A percentile compares a stretch with the other conserved stretches of the same genome.
These are phyloP conservation scores for Cataglyphis livida DNA, from an alignment of 2,888 invertebrate species.

Conservation along the genomic window DNA sequence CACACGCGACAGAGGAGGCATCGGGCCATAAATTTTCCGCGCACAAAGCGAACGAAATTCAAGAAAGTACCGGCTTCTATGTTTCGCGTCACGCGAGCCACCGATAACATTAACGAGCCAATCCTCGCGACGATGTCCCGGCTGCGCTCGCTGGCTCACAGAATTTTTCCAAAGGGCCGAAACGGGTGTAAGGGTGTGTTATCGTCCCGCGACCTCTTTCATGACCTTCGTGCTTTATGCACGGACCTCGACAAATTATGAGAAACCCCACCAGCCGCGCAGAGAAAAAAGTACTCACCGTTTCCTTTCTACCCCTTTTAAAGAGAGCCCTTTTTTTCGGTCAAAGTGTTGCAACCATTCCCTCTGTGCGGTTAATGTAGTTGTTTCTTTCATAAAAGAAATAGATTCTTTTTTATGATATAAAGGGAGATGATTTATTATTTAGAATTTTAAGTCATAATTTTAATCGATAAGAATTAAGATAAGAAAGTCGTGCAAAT, in stretches of 20 bases:
- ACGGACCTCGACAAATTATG: constrained; percentile 18
- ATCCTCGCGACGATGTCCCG: constrained; percentile 59
- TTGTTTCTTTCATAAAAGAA: neutral
- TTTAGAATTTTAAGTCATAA: neutral
- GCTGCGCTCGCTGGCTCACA: constrained; percentile 30
- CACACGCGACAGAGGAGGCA: constrained; percentile 67
- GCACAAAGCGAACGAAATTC: constrained; percentile 72
- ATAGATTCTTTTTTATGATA: neutral
- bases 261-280: neutral
- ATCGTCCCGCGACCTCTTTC: constrained; percentile 61
- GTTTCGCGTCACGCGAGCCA: constrained; percentile 79
- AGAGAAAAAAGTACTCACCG: neutral
- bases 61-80: constrained; percentile 76
- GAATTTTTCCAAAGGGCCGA: constrained; percentile 55
- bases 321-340: neutral
- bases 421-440: neutral
- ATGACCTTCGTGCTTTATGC: constrained; percentile 41
- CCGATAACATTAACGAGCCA: constrained; percentile 81
- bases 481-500: too few relatives aligned
- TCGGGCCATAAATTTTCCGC: constrained; percentile 66
- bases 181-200: constrained; percentile 58
- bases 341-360: neutral
- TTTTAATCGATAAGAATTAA: too few relatives aligned
- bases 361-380: neutral
- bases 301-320: neutral